Evolutionary conservation across 2,888 invertebrate genomes (phyloP).

Genomic region (Exocentrus adspersus): DNA sequence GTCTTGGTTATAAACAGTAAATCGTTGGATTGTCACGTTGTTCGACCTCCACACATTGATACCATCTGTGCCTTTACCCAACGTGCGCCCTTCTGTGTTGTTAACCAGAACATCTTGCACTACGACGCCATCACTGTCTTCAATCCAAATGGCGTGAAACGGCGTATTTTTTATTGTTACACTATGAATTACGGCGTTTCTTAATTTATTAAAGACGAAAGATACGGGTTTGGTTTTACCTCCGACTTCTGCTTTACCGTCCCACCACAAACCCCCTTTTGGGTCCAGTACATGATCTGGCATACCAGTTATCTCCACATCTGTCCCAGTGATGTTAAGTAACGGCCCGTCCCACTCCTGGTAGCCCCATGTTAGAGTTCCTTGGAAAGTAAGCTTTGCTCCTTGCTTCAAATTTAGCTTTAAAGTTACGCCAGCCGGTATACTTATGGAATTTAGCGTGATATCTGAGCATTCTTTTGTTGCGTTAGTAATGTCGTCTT

Average conservation of each 20-base stretch:
- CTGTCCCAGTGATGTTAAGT: constrained; percentile 1
- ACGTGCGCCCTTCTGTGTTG: neutral
- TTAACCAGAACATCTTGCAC: neutral
- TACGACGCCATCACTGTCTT: neutral
- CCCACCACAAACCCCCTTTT: neutral
- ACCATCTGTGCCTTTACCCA: neutral
- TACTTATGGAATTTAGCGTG: neutral
- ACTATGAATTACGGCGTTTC: neutral
- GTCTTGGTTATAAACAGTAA: neutral
- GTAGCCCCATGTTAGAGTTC: constrained; percentile 25
- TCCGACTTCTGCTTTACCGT: neutral
- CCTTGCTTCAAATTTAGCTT: constrained; percentile 24
- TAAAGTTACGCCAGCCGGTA: constrained; percentile 29
- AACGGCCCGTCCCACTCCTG: constrained; percentile 30
- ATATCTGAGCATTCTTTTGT: neutral
- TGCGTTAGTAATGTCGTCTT: neutral
- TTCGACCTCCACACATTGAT: neutral
- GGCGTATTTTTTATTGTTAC: neutral
- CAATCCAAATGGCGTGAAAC: neutral
- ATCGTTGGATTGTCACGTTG: neutral
- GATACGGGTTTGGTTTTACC: neutral
- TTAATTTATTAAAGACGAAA: neutral
- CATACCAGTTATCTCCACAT: neutral
- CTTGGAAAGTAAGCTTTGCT: constrained; percentile 21
- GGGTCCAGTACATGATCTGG: neutral